A percentile compares a stretch with the other conserved stretches of the same genome.
Evolutionary conservation across 2,888 invertebrate genomes (phyloP).

Genomic region (Toxonevra muliebris): DNA sequence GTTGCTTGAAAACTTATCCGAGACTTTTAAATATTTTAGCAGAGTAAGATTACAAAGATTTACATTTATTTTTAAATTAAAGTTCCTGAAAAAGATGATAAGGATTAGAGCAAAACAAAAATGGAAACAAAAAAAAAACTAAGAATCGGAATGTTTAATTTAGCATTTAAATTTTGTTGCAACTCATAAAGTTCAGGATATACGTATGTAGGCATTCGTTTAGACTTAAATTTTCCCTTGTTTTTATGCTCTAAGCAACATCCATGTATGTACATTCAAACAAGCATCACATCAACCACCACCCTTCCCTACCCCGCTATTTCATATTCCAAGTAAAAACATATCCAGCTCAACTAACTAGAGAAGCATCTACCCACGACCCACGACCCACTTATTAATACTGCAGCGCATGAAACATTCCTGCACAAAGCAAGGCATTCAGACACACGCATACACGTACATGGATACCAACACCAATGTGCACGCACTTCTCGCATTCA

Average conservation of each 20-base stretch:
- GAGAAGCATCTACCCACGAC: slow-evolving; percentile 25
- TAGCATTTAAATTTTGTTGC: slow-evolving; percentile 33
- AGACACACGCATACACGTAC: slow-evolving; percentile 10
- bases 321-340: slow-evolving; percentile 18
- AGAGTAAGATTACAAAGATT: too few relatives aligned
- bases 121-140: not conserved
- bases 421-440: slow-evolving; percentile 22
- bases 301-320: not conserved
- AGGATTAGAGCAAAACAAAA: not conserved
- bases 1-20: too few relatives aligned
- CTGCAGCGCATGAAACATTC: slow-evolving; percentile 27
- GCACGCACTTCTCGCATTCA: slow-evolving; percentile 38
- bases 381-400: slow-evolving; percentile 40
- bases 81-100: too few relatives aligned
- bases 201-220: slow-evolving; percentile 46
- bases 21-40: too few relatives aligned
- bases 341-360: slow-evolving; percentile 9
- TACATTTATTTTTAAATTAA: too few relatives aligned
- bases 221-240: slow-evolving; percentile 52
- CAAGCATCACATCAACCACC: not conserved
- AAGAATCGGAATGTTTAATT: slow-evolving; percentile 17
- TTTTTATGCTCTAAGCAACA: not conserved
- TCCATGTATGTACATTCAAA: not conserved
- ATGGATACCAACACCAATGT: slow-evolving; percentile 30
- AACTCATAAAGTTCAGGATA: slow-evolving; percentile 38